Conservation (phyloP, 1,140 invertebrate species). For the Drusus annulatus region DNA sequence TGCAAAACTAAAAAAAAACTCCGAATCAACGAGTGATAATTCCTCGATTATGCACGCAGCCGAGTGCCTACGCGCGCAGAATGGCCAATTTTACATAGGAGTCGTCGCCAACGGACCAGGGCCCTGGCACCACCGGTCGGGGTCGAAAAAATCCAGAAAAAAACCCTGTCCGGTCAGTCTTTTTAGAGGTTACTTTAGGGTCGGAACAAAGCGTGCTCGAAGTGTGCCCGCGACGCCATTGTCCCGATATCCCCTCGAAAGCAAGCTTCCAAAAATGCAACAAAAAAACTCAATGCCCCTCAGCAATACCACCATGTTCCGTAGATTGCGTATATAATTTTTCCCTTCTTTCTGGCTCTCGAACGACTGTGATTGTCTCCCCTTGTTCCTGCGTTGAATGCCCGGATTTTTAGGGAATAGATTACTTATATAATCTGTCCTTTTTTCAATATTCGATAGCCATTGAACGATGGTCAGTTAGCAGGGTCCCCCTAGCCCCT, state of each 20-base stretch:
- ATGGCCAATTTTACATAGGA: conserved; percentile 37
- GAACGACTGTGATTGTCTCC: conserved; percentile 54
- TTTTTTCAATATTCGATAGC: conserved; percentile 54
- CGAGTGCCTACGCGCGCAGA: not conserved
- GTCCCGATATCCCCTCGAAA: conserved; percentile 46
- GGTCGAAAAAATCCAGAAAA: conserved; percentile 46
- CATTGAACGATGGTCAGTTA: conserved; percentile 58
- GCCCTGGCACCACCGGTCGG: not conserved
- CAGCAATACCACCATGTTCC: not conserved
- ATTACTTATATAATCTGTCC: conserved; percentile 52
- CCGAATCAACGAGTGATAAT: too few species aligned
- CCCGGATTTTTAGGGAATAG: conserved; percentile 54
- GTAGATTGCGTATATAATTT: conserved; percentile 16
- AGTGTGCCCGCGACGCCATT: conserved; percentile 53
- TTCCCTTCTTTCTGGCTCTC: conserved; percentile 45
- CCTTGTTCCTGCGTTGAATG: conserved; percentile 36
- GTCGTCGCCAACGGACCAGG: not conserved
- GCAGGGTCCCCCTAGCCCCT: conserved; percentile 35
- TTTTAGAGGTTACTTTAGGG: conserved; percentile 59
- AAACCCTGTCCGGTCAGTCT: conserved; percentile 39
- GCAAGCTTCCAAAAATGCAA: conserved; percentile 36
- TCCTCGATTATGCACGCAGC: not conserved
- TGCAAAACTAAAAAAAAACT: too few species aligned
- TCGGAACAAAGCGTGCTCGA: conserved; percentile 57
- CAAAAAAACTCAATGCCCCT: conserved; percentile 32